A percentile compares a stretch with the other conserved stretches of the same genome.
Evolutionary conservation across 2,888 invertebrate genomes (phyloP).

Genomic region (Bruchidius siliquastri): DNA sequence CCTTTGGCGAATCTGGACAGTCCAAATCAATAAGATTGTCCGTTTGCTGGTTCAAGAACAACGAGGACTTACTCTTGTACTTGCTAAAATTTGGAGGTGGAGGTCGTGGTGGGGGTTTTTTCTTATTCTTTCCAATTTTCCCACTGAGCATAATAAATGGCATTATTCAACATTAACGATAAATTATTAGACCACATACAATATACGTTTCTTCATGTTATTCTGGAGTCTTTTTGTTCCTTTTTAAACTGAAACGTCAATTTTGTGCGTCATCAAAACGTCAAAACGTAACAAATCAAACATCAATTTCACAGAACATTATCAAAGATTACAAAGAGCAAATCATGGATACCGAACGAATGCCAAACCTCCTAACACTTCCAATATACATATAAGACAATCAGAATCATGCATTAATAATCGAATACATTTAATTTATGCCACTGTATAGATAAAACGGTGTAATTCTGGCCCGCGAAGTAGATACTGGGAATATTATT

Average conservation of each 20-base stretch:
- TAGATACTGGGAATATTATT: too few relatives aligned
- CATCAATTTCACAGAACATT: too few relatives aligned
- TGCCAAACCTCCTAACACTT: too few relatives aligned
- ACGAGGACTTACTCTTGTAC: conserved; percentile 40
- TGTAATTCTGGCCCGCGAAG: too few relatives aligned
- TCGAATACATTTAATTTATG: too few relatives aligned
- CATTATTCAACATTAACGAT: conserved; percentile 13
- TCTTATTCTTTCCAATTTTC: conserved; percentile 47
- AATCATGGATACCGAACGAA: too few relatives aligned
- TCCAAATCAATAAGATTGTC: conserved; percentile 51
- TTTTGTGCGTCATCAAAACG: neutral
- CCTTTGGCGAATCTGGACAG: conserved; percentile 47
- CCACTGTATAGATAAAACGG: too few relatives aligned
- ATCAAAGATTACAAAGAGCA: too few relatives aligned
- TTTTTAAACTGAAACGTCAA: neutral
- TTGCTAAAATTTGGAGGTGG: conserved; percentile 59
- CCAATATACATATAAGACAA: too few relatives aligned
- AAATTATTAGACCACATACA: neutral
- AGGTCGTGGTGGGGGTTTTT: conserved; percentile 67
- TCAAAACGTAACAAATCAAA: neutral
- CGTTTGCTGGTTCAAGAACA: conserved; percentile 35
- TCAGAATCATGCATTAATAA: too few relatives aligned
- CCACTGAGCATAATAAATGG: conserved; percentile 21
- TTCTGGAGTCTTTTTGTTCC: neutral
- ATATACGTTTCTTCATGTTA: neutral